phyloP scores from a whole-genome alignment of 1,140 invertebrate genomes.

The Vanessa tameamea region DNA sequence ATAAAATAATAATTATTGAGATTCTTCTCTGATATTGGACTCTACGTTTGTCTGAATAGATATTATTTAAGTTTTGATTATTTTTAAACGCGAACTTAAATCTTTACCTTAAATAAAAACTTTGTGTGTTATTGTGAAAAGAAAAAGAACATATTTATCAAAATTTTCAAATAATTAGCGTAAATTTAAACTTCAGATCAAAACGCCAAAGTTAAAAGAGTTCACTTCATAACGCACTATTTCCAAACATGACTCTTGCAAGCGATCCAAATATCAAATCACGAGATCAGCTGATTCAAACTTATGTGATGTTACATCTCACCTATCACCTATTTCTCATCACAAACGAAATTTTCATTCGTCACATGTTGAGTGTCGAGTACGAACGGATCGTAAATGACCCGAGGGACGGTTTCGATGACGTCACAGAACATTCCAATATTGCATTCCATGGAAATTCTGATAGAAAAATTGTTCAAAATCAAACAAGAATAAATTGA shows the following conservation, averaged over 20 bases:
- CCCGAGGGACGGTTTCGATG: constrained; percentile 8
- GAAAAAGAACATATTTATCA: too few relatives aligned
- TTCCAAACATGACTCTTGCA: not conserved
- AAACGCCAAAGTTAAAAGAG: not conserved
- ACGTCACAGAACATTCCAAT: constrained; percentile 20
- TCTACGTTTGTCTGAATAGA: too few relatives aligned
- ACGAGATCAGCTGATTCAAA: not conserved
- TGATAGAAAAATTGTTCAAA: not conserved
- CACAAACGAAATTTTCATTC: constrained; percentile 8
- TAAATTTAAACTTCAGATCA: too few relatives aligned
- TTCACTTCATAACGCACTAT: not conserved
- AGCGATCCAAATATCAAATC: not conserved
- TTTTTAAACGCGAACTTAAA: too few relatives aligned
- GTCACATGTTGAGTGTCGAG: constrained; percentile 8
- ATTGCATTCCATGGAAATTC: constrained; percentile 14
- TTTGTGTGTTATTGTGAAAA: too few relatives aligned
- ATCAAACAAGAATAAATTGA: constrained; percentile 9
- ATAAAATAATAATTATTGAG: too few relatives aligned
- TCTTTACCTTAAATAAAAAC: too few relatives aligned
- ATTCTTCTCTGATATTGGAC: too few relatives aligned
- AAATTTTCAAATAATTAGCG: too few relatives aligned
- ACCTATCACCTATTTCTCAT: constrained; percentile 8
- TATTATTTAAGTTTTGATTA: too few relatives aligned
- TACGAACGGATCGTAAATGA: constrained; percentile 2
- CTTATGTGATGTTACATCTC: constrained; percentile 5